These are phyloP conservation scores for Ia io DNA, from an alignment of 2,113 vertebrate species.

Conservation along the genomic window DNA sequence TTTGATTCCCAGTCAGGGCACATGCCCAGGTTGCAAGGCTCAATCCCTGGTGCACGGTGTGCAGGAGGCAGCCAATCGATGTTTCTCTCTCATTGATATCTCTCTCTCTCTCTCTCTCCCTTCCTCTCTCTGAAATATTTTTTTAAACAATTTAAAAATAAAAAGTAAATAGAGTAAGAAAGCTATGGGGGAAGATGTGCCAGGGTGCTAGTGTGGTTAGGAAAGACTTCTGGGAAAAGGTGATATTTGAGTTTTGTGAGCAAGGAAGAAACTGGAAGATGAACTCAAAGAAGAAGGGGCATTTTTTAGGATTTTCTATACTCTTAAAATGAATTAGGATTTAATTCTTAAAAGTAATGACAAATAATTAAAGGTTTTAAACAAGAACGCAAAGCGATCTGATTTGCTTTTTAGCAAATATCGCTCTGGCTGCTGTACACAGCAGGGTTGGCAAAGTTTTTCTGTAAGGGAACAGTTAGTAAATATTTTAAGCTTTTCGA, in stretches of 20 bases:
- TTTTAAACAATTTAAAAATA: too few species aligned
- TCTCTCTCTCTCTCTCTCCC: too few species aligned
- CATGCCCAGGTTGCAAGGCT: too few species aligned
- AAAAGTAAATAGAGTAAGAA: background rate
- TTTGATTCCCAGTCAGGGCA: too few species aligned
- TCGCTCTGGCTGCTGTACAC: background rate
- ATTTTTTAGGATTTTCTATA: background rate
- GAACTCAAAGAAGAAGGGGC: background rate
- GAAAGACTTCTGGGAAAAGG: background rate
- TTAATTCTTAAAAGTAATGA: constrained; percentile 25
- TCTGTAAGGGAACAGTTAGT: background rate
- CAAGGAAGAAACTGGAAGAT: background rate
- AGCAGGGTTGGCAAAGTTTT: background rate
- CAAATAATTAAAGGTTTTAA: background rate
- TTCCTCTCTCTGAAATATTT: too few species aligned
- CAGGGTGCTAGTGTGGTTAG: too few species aligned
- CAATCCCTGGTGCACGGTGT: too few species aligned
- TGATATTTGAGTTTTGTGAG: background rate
- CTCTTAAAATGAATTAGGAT: background rate
- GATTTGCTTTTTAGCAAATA: constrained; percentile 14
- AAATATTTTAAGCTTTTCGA: background rate
- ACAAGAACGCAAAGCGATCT: background rate
- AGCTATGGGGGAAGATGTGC: background rate
- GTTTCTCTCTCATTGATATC: too few species aligned
- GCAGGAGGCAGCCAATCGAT: too few species aligned